phyloP scores from a whole-genome alignment of 2,797 vertebrate species.

The Xerus rutilus region DNA sequence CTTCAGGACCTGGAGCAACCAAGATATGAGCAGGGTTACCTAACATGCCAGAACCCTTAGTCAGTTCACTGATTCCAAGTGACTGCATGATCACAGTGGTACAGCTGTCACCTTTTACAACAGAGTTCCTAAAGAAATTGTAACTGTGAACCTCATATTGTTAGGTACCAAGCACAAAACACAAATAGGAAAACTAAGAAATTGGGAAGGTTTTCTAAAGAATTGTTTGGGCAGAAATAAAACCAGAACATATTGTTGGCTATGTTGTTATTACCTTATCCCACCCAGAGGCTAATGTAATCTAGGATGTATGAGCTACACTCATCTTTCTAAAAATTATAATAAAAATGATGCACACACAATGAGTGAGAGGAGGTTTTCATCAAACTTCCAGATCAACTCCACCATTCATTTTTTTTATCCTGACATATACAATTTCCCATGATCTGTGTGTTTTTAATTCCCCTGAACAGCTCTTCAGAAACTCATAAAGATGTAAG shows the following conservation, averaged over 20 bases:
- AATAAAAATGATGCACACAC: slow-evolving; percentile 59
- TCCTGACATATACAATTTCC: background rate
- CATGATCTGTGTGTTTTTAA: slow-evolving; percentile 57
- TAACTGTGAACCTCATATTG: background rate
- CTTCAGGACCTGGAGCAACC: background rate
- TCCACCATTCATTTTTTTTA: background rate
- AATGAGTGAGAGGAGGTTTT: slow-evolving; percentile 49
- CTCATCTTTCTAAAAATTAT: slow-evolving; percentile 38
- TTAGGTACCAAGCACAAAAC: background rate
- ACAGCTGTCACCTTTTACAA: background rate
- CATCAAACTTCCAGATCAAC: slow-evolving; percentile 49
- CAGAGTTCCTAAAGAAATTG: slow-evolving; percentile 29
- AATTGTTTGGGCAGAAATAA: background rate
- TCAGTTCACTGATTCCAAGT: background rate
- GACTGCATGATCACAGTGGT: background rate
- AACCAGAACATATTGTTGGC: background rate
- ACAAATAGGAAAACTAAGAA: slow-evolving; percentile 6
- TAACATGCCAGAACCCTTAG: background rate
- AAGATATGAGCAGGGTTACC: background rate
- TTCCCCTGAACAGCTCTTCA: background rate
- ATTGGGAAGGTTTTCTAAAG: slow-evolving; percentile 15
- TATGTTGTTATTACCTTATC: background rate
- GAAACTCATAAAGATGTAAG: slow-evolving; percentile 64
- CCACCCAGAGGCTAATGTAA: background rate
- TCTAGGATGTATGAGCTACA: slow-evolving; percentile 16